Evolutionary conservation across 2,888 invertebrate genomes (phyloP), one percentile per base, ranked within the genome.

Genomic region (Carpatolechia fugitivella): DNA sequence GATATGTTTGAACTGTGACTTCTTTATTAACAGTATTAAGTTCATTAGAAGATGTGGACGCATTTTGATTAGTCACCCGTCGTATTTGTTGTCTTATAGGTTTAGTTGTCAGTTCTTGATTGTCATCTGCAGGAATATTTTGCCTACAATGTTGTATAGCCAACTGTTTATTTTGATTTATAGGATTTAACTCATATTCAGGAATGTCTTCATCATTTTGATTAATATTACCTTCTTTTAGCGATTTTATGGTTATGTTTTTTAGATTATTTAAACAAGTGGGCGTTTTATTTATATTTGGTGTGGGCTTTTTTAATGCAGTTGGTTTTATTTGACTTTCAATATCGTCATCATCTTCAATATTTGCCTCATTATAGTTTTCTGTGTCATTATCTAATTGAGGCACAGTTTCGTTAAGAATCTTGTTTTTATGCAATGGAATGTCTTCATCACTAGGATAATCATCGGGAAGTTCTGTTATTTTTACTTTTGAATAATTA

Each of bases 1-100:
- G 81, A 71, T 81, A 78, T 2, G 84, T 86, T 76, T 88, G 86
- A 0, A 90, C 84, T 35, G 83, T 82, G 0, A 85, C 82, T 68
- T 81, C 80, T 66, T 81, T 87, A 62, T 86, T 88, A 0, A 82
- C 71, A 47, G 82, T 76, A 55, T 79, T 84, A 1, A 78, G 64
- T 73, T 85, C 76, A 62, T 78, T 81, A 1, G 74, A 69, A 14
- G 78, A 63, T 38, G 72, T 60, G 35, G 67, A 64, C 3, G 61
- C 41, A 56, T 76, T 81, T 63, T 80, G 72, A 59, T 70, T 54
- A 56, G 59, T 11, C 61, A 41, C 57, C 46, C 24, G 35, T 6
- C 56, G 56, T 44, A 52, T 56, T 53, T 38, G 57, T 52, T 52
- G 62, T 47, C 60, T 58, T 20, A 57, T 55, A 48, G 53, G 63